phyloP scores from a whole-genome alignment of 2,888 invertebrate genomes.

The Lasioglossum vierecki region DNA sequence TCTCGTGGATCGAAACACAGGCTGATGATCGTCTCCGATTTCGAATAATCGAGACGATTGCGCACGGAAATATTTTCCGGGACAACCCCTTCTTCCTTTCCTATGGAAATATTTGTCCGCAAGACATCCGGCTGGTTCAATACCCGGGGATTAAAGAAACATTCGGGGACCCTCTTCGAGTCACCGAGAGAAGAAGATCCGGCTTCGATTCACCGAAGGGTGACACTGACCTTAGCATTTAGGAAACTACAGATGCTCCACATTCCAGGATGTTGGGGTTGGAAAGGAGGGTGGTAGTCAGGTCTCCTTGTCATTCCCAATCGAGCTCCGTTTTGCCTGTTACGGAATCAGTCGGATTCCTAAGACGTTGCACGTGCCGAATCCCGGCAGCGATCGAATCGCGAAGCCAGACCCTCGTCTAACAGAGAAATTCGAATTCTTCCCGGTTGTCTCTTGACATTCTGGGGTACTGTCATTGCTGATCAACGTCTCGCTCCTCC shows the following conservation, averaged over 20 bases:
- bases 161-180: slow-evolving; percentile 19
- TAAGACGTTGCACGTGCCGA: slow-evolving; percentile 75
- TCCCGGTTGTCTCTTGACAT: slow-evolving; percentile 54
- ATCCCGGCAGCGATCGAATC: slow-evolving; percentile 51
- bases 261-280: slow-evolving; percentile 75
- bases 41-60: background rate
- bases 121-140: background rate
- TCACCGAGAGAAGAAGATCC: slow-evolving; percentile 27
- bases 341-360: slow-evolving; percentile 80
- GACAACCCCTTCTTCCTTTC: background rate
- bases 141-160: background rate
- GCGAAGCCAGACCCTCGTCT: slow-evolving; percentile 57
- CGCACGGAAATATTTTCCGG: background rate
- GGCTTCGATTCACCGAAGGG: slow-evolving; percentile 74
- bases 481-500: background rate
- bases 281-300: slow-evolving; percentile 42
- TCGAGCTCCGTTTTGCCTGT: slow-evolving; percentile 82
- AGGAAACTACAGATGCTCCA: slow-evolving; percentile 79
- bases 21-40: background rate
- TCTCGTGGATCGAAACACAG: background rate
- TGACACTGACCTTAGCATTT: slow-evolving; percentile 78
- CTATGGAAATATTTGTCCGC: slow-evolving; percentile 16
- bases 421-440: slow-evolving; percentile 66
- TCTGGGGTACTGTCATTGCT: slow-evolving; percentile 25
- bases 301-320: slow-evolving; percentile 79